Conservation (phyloP, 2,888 invertebrate genomes). For the Dichetophora obliterata region DNA sequence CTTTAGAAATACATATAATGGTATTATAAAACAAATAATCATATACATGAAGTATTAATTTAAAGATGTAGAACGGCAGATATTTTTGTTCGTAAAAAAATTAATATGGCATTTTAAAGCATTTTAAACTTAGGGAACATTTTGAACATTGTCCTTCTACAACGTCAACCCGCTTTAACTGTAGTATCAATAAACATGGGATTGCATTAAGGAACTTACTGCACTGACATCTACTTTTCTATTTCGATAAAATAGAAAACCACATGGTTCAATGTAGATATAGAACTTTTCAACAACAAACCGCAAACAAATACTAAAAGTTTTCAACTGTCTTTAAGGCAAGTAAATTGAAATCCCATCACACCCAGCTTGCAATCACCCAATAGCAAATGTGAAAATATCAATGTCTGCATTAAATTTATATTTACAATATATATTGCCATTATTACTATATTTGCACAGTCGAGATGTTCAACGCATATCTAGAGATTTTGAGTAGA, state of each 20-base stretch:
- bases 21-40: not conserved
- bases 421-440: conserved; percentile 39
- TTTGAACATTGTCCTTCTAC: no score
- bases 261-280: not conserved
- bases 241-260: not conserved
- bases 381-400: conserved; percentile 18
- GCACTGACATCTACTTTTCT: not conserved
- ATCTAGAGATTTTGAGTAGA: not conserved
- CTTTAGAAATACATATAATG: not conserved
- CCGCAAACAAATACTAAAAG: no score
- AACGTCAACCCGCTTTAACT: not conserved
- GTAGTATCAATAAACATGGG: not conserved
- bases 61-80: no score
- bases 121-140: no score
- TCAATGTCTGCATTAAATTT: conserved; percentile 40
- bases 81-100: no score
- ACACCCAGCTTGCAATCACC: not conserved
- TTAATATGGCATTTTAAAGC: no score
- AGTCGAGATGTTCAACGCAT: conserved; percentile 31
- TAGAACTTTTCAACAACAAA: not conserved
- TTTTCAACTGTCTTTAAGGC: no score
- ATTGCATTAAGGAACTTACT: no score
- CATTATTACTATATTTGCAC: conserved; percentile 40
- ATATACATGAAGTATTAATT: no score
- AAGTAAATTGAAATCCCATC: not conserved